Base-by-base conservation (phyloP, 2,797 vertebrate genomes). In the Danio choprae region DNA sequence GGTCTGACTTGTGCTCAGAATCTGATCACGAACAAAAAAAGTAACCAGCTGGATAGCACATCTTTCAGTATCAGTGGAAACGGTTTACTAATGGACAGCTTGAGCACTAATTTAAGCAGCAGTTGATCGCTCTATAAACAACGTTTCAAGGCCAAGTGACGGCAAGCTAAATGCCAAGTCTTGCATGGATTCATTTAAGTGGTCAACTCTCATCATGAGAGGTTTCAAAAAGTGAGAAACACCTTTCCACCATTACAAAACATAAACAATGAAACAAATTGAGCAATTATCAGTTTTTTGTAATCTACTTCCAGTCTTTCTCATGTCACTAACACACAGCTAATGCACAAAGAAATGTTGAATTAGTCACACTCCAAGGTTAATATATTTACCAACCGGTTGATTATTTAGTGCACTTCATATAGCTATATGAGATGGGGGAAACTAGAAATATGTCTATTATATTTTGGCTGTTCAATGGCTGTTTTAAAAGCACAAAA, bases 41-140 rank as follows among this genome's bases (percentile, higher is more conserved):
- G 13, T n/a, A 70, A 6, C 56, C 64, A 71, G 85, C 84, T 88
- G 77, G 73, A 79, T 70, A 59, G 29, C 75, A 65, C 40, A 50
- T 67, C 46, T 36, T 73, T 51, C 40, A 74, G 62, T 18, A 12
- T 38, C 40, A 44, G 22, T 9, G 29, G 16, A 63, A 48, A 71
- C 10, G 8, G 8, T 69, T 22, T n/a, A 55, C 50, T 55, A 29
- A 63, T 65, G 74, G 55, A 69, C 36, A 72, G 74, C 62, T 67
- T 56, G 43, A 20, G 51, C 50, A 22, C 53, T 58, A 64, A 44
- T 48, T 82, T 74, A 78, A 68, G 80, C 51, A 79, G 44, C 41
- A 48, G 22, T 22, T n/a, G 22, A 63, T 51, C 51, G 64, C 62
- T 76, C 50, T 22, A 13, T 46, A 78, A 62, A 59, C 55, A 29